Percentiles rank a stretch among this genome's conserved stretches.
Conservation (phyloP, 1,140 invertebrate genomes). For the Sminthurinus signatus region DNA sequence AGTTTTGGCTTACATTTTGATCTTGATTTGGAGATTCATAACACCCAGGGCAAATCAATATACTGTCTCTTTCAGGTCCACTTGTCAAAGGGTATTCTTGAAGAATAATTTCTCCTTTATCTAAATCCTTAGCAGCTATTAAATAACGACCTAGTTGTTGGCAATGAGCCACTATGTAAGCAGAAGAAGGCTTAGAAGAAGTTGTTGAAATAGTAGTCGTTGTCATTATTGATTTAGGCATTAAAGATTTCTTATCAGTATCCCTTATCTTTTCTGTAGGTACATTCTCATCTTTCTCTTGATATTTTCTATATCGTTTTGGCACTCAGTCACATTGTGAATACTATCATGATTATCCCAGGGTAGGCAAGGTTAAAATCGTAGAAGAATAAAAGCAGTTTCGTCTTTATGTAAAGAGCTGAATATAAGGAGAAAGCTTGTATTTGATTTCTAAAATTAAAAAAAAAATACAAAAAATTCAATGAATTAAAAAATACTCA, state of each 20-base stretch:
- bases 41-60: slow-evolving; percentile 29
- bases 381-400: too few relatives aligned
- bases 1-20: too few relatives aligned
- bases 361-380: too few relatives aligned
- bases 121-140: slow-evolving; percentile 40
- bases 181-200: background rate
- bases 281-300: background rate
- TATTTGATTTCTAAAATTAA: too few relatives aligned
- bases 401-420: too few relatives aligned
- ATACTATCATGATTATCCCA: too few relatives aligned
- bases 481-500: too few relatives aligned
- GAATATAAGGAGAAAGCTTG: too few relatives aligned
- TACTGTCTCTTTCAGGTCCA: slow-evolving; percentile 37
- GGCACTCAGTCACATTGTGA: background rate
- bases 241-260: background rate
- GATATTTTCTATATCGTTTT: slow-evolving; percentile 1
- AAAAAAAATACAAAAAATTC: too few relatives aligned
- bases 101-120: slow-evolving; percentile 43
- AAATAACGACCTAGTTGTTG: slow-evolving; percentile 38
- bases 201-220: too few relatives aligned
- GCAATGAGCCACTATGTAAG: slow-evolving; percentile 5
- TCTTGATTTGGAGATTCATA: slow-evolving; percentile 9
- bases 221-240: too few relatives aligned
- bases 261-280: background rate
- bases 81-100: slow-evolving; percentile 40